These are phyloP conservation scores for Sphaeramia orbicularis DNA, from an alignment of 2,797 vertebrate genomes.

Conservation along the genomic window DNA sequence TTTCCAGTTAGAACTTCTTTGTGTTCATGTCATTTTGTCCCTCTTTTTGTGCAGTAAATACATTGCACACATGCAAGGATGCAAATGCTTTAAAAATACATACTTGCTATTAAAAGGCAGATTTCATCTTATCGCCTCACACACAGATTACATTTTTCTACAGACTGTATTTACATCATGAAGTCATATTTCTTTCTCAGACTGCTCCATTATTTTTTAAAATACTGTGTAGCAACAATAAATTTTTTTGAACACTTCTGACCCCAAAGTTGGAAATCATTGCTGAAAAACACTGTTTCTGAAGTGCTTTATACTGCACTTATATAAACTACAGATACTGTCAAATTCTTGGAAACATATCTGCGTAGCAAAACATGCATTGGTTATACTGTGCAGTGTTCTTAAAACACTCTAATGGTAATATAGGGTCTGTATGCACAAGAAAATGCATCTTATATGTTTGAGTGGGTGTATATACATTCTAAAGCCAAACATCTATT, in stretches of 20 bases:
- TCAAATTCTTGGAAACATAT: conserved; percentile 10
- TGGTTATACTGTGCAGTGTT: conserved; percentile 2
- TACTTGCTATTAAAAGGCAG: too few relatives aligned
- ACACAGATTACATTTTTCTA: background rate
- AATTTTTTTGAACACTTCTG: background rate
- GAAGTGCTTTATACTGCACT: background rate
- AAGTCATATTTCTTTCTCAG: background rate
- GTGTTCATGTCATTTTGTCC: too few relatives aligned
- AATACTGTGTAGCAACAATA: background rate
- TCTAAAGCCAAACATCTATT: too few relatives aligned
- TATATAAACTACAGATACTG: background rate
- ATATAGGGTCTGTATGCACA: conserved; percentile 7
- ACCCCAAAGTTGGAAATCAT: background rate
- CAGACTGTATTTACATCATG: background rate
- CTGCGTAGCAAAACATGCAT: background rate
- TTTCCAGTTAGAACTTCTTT: too few relatives aligned
- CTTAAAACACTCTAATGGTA: conserved; percentile 10
- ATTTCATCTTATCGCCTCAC: too few relatives aligned
- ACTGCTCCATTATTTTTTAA: background rate
- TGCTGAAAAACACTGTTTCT: background rate
- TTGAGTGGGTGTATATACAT: too few relatives aligned
- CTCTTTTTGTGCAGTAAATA: too few relatives aligned
- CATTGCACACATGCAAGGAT: too few relatives aligned
- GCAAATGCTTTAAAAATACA: too few relatives aligned
- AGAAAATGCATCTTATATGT: background rate